Conservation (phyloP, 2,888 invertebrate genomes). For the Patella caerulea region DNA sequence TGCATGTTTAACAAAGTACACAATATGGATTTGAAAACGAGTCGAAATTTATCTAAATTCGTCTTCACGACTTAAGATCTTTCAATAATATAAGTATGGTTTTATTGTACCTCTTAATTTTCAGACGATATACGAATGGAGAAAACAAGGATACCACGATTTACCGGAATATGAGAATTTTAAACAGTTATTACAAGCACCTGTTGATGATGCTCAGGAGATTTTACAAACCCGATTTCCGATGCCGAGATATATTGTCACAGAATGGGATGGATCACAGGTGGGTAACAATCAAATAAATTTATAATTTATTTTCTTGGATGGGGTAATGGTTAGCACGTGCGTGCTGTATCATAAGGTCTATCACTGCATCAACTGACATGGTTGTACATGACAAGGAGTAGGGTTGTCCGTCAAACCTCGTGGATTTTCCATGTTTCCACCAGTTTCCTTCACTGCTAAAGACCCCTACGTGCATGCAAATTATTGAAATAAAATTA, state of each 20-base stretch:
- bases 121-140: constrained; percentile 97
- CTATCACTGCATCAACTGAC: too few species aligned
- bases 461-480: too few species aligned
- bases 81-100: background rate
- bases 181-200: constrained; percentile 94
- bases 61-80: background rate
- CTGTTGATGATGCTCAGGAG: constrained; percentile 96
- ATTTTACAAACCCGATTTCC: constrained; percentile 96
- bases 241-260: constrained; percentile 98
- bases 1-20: too few species aligned
- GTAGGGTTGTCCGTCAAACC: too few species aligned
- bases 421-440: too few species aligned
- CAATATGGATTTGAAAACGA: too few species aligned
- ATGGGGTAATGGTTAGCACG: too few species aligned
- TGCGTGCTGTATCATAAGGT: too few species aligned
- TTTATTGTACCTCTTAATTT: constrained; percentile 23
- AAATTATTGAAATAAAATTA: too few species aligned
- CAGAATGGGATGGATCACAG: constrained; percentile 99
- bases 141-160: constrained; percentile 92
- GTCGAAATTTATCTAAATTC: background rate
- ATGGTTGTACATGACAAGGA: too few species aligned
- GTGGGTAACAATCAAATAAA: constrained; percentile 55
- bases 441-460: too few species aligned
- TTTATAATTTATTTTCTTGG: background rate
- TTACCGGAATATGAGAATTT: constrained; percentile 98